These are phyloP conservation scores for Tinea pellionella DNA, from an alignment of 2,888 invertebrate genomes.

Conservation along the genomic window DNA sequence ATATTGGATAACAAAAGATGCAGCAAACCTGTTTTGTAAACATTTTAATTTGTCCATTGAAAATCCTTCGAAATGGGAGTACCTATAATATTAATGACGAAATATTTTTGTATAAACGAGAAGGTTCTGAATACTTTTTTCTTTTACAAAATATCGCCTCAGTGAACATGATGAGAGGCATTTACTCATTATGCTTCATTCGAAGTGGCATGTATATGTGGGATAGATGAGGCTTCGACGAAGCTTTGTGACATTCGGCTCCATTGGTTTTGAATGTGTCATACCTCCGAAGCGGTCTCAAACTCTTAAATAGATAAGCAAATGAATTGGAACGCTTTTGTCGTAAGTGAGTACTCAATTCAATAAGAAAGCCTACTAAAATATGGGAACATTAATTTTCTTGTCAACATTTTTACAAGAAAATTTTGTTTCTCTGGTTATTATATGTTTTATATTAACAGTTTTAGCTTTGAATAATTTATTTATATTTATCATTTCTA, in stretches of 20 bases:
- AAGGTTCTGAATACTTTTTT: conserved; percentile 6
- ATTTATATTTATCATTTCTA: too few relatives aligned
- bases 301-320: conserved; percentile 63
- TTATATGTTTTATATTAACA: not conserved
- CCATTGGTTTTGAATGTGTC: conserved; percentile 60
- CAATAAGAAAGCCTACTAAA: conserved; percentile 28
- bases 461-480: too few relatives aligned
- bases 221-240: conserved; percentile 45
- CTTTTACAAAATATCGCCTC: conserved; percentile 36
- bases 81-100: conserved; percentile 5
- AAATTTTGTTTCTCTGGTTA: not conserved
- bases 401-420: not conserved
- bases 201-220: conserved; percentile 8
- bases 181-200: conserved; percentile 40
- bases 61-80: not conserved
- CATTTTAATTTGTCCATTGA: not conserved
- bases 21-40: conserved; percentile 1
- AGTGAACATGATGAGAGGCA: conserved; percentile 34
- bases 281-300: conserved; percentile 40
- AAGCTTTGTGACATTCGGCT: conserved; percentile 64
- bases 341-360: conserved; percentile 16
- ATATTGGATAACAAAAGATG: not conserved
- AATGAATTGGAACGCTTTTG: conserved; percentile 65
- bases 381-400: conserved; percentile 23
- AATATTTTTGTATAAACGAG: conserved; percentile 11